These are phyloP conservation scores for Temnopleurus reevesii DNA, from an alignment of 53 echinoderm and acorn worm genomes.

Conservation along the genomic window DNA sequence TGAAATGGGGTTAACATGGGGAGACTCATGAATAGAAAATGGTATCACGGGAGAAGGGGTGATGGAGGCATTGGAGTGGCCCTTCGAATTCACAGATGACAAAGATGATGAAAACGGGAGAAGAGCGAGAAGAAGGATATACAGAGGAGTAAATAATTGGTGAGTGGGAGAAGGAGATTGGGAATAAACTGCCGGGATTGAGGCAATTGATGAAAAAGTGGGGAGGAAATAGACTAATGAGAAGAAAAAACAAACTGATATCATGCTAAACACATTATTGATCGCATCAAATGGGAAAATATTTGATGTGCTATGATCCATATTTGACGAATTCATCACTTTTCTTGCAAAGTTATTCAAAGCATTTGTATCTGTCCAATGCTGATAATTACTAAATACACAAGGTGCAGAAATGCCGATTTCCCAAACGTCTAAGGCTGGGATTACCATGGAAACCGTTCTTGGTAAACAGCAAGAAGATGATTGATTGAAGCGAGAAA, in stretches of 20 bases:
- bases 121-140: background rate
- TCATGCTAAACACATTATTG: background rate
- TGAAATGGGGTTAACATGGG: background rate
- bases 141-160: background rate
- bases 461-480: background rate
- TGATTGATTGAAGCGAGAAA: conserved; percentile 9
- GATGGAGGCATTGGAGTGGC: background rate
- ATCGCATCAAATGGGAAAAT: background rate
- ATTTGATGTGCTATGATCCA: background rate
- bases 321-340: background rate
- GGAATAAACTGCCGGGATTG: background rate
- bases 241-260: background rate
- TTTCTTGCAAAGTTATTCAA: background rate
- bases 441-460: background rate
- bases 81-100: background rate
- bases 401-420: background rate
- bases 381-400: background rate
- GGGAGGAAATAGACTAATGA: background rate
- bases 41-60: background rate
- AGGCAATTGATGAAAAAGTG: background rate
- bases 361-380: background rate
- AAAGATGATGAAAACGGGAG: background rate
- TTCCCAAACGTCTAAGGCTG: background rate
- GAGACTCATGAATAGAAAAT: background rate
- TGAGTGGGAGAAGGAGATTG: background rate